phyloP scores from a whole-genome alignment of 2,888 invertebrate species.

The Linyphia triangularis region DNA sequence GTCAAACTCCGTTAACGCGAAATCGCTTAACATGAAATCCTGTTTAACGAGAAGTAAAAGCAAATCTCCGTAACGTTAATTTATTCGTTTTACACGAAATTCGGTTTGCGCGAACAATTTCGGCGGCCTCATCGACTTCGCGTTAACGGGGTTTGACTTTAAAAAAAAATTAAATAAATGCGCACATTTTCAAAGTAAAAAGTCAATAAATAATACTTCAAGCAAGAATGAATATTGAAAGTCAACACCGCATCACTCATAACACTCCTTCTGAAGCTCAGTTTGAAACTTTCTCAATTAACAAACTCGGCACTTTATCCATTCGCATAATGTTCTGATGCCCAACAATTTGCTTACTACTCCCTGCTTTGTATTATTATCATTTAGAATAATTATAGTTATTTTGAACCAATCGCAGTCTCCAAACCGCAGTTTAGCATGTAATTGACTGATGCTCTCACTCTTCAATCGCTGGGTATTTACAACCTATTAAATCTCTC shows the following conservation, averaged over 20 bases:
- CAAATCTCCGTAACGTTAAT: too few species aligned
- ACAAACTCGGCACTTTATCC: conserved; percentile 19
- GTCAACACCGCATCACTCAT: conserved; percentile 32
- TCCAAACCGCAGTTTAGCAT: conserved; percentile 52
- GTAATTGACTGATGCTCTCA: conserved; percentile 51
- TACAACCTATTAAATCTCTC: conserved; percentile 44
- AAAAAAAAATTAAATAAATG: too few species aligned
- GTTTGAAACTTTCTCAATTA: conserved; percentile 11
- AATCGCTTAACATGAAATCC: too few species aligned
- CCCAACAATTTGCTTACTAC: conserved; percentile 59
- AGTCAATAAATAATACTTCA: background rate
- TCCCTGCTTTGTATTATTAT: conserved; percentile 51
- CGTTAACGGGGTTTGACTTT: too few species aligned
- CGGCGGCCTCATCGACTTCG: too few species aligned
- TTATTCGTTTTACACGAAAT: too few species aligned
- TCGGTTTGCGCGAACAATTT: too few species aligned
- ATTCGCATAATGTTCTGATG: conserved; percentile 19
- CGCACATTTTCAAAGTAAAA: too few species aligned
- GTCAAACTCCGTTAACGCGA: too few species aligned
- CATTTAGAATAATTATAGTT: conserved; percentile 70
- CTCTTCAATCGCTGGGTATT: conserved; percentile 33
- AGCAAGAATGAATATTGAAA: conserved; percentile 23
- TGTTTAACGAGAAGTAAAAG: too few species aligned
- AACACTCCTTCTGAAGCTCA: background rate
- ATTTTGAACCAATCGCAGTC: conserved; percentile 54